Evolutionary conservation across 2,113 vertebrate genomes (phyloP), one percentile per base, ranked within the genome.

Genomic region (Crotalus horridus): DNA sequence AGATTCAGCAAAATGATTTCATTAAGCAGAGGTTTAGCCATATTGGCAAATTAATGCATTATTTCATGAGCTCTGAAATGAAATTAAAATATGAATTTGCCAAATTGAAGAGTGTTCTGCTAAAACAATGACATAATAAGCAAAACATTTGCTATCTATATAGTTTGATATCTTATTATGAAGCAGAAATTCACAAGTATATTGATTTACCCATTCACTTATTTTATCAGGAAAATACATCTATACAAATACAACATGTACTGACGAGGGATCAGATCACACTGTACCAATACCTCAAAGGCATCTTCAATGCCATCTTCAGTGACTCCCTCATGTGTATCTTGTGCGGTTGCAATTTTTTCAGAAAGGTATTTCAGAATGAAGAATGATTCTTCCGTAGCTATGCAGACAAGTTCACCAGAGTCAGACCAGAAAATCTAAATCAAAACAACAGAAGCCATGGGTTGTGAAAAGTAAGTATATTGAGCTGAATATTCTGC

Each of bases 341-440:
- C 99, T 95, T 99, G 99, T 10, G 99, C 99, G 90, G 99, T 95
- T 59, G 99, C 97, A 85, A 99, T 99, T 97, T 99, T 99, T 39
- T 99, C 99, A 11, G 99, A 98, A 90, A 99, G 93, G 88, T 99
- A 99, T 93, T 99, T 99, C 91, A 99, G 98, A 96, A 99, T 99
- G 96, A 99, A 99, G 97, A 99, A 99, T 15, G 99, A 99, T 94
- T 99, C 99, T 90, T 99, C 99, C 0, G 99, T 99, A 89, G 99
- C 99, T 81, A 99, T 99, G 96, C 99, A 99, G 92, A 99, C 99
- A n/a, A 99, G 97, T 95, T 99, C 99, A 91, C 99, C 99, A 20
- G 99, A 99, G 96, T 99, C 99, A 54, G 99, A 99, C 99, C 99
- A 99, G 97, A 99, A 99, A 96, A 99, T 99, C 99, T 99, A 96